Base-by-base conservation (phyloP, 2,113 vertebrate genomes). In the Psittacula cyanocephala region DNA sequence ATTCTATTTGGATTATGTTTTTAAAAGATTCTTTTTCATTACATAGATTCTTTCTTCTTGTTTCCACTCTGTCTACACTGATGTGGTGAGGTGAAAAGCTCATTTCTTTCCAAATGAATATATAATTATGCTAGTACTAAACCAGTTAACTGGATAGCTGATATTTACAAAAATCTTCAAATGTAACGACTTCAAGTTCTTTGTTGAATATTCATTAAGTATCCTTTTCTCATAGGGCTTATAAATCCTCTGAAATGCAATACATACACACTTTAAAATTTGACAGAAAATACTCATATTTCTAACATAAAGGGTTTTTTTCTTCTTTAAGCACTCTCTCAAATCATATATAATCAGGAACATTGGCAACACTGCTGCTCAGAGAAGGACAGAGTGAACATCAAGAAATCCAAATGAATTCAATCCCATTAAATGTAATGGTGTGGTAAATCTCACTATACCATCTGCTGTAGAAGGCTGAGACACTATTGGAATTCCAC, bases 341-440 rank as follows among this genome's bases (percentile, higher is more conserved):
- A 98, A 98, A 98, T 98, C 97, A 98, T 98, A 98, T 97, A 95
- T 98, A 98, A 98, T 97, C 98, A 98, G 97, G 97, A 98, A 95
- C 94, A 95, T 79, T 98, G 97, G 98, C 98, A 98, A 97, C 96
- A 97, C 89, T 97, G 94, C 93, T 94, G 97, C 96, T 97, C 84
- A 76, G 95, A 97, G 96, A 97, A 98, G 98, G 98, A 98, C 97
- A 97, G 96, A 98, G 94, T 97, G 97, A 98, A 97, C 98, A 98
- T 98, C 97, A 98, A 98, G 98, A 98, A 98, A 98, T 98, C 97
- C 97, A 98, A 98, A 98, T 98, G 98, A 98, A 98, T 98, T 98
- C 98, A 97, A 98, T 98, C 98, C 98, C 98, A 98, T 98, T 98
- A 98, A 98, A 98, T 92, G 98, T 98, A 98, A 98, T 98, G 98